A percentile compares a stretch with the other conserved stretches of the same genome.
phyloP scores from a whole-genome alignment of 2,113 vertebrate species.

The Columbina picui region DNA sequence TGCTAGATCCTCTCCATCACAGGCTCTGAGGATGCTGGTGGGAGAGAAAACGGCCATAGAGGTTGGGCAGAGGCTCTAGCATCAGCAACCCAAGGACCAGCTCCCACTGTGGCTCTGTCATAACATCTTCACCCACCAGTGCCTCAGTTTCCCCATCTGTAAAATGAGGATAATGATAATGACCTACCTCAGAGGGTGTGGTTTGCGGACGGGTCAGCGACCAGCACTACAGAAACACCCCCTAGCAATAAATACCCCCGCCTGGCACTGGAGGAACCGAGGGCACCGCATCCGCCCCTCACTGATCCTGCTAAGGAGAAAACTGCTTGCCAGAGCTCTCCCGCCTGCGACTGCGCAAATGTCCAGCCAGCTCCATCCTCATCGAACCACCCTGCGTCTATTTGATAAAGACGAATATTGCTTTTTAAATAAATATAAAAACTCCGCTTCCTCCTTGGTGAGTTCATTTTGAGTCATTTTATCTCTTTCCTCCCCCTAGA shows the following conservation, averaged over 20 bases:
- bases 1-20: background rate
- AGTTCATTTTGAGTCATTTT: slow-evolving; percentile 87
- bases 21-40: background rate
- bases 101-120: background rate
- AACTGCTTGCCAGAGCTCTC: background rate
- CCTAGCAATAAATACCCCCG: slow-evolving; percentile 3
- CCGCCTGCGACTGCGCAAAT: background rate
- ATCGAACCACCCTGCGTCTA: slow-evolving; percentile 70
- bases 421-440: slow-evolving; percentile 86
- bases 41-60: background rate
- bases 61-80: background rate
- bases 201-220: slow-evolving; percentile 30
- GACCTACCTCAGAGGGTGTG: slow-evolving; percentile 62
- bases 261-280: slow-evolving; percentile 11
- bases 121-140: background rate
- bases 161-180: slow-evolving; percentile 58
- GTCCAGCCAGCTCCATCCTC: slow-evolving; percentile 51
- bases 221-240: slow-evolving; percentile 50
- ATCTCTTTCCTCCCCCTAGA: slow-evolving; percentile 82
- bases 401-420: slow-evolving; percentile 81
- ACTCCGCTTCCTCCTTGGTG: slow-evolving; percentile 79
- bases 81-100: background rate
- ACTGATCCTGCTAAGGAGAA: background rate
- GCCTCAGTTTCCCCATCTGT: slow-evolving; percentile 65
- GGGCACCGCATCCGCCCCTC: slow-evolving; percentile 28